phyloP scores from a whole-genome alignment of 1,140 invertebrate genomes.

The Lordiphosa collinella region DNA sequence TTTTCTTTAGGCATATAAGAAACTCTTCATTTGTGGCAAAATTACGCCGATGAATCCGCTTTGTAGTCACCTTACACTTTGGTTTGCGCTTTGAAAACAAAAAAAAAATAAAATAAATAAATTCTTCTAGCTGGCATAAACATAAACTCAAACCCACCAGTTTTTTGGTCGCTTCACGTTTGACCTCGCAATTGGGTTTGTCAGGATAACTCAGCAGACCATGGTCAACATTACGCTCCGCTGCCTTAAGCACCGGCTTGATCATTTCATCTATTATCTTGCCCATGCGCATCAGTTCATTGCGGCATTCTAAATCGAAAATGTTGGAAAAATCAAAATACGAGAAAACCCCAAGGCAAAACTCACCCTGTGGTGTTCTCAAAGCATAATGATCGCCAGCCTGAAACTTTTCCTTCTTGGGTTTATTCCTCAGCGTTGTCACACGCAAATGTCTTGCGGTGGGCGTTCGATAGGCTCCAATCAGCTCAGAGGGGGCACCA shows the following conservation, averaged over 20 bases:
- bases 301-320: conserved; percentile 53
- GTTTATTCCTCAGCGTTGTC: conserved; percentile 21
- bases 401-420: conserved; percentile 38
- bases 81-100: conserved; percentile 9
- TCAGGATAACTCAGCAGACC: background rate
- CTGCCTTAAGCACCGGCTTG: conserved; percentile 46
- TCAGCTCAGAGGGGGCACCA: conserved; percentile 54
- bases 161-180: background rate
- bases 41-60: conserved; percentile 34
- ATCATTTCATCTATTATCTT: conserved; percentile 70
- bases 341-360: too few relatives aligned
- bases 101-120: background rate
- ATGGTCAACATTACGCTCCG: conserved; percentile 27
- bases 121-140: background rate
- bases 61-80: conserved; percentile 4
- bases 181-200: background rate
- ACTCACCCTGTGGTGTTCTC: conserved; percentile 63
- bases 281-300: conserved; percentile 65
- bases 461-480: conserved; percentile 57
- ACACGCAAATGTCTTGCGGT: conserved; percentile 47
- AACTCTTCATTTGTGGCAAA: conserved; percentile 52
- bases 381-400: conserved; percentile 68
- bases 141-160: background rate
- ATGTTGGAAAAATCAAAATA: background rate
- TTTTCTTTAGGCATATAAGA: conserved; percentile 46